Evolutionary conservation across 1,140 invertebrate genomes (phyloP).

Genomic region (Acyrthosiphon pisum): DNA sequence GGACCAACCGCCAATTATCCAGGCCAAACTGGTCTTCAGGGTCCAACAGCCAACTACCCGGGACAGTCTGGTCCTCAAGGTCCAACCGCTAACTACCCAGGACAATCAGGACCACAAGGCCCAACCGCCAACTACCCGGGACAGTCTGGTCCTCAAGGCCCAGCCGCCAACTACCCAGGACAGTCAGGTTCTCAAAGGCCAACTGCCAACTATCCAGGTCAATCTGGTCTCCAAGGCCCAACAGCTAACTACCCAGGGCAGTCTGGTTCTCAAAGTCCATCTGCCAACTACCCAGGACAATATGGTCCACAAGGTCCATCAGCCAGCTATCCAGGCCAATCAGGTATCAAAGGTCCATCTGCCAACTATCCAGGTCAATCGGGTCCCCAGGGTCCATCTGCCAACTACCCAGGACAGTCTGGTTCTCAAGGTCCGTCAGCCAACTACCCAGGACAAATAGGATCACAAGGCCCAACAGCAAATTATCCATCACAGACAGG

Average conservation of each 20-base stretch:
- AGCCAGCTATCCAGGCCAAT: slow-evolving; percentile 61
- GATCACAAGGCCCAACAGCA: slow-evolving; percentile 61
- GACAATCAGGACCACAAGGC: slow-evolving; percentile 59
- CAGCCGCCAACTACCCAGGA: slow-evolving; percentile 57
- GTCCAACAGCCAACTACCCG: slow-evolving; percentile 57
- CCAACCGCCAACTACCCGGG: slow-evolving; percentile 59
- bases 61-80: slow-evolving; percentile 60
- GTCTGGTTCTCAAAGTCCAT: slow-evolving; percentile 61
- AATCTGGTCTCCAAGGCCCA: slow-evolving; percentile 60
- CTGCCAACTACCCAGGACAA: slow-evolving; percentile 61
- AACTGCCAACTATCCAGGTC: slow-evolving; percentile 59
- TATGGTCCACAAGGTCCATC: slow-evolving; percentile 62
- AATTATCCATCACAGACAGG: slow-evolving; percentile 62
- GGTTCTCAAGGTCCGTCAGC: slow-evolving; percentile 62
- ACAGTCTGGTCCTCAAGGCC: slow-evolving; percentile 60
- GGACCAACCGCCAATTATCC: slow-evolving; percentile 60
- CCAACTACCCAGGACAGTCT: slow-evolving; percentile 61
- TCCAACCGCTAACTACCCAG: slow-evolving; percentile 59
- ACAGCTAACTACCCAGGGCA: slow-evolving; percentile 59
- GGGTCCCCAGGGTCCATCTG: slow-evolving; percentile 62
- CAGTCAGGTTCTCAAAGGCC: slow-evolving; percentile 61
- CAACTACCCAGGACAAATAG: slow-evolving; percentile 62
- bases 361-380: slow-evolving; percentile 61
- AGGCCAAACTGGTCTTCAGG: slow-evolving; percentile 57
- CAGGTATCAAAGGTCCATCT: slow-evolving; percentile 61